Evolutionary conservation across 1,140 invertebrate genomes (phyloP).

Genomic region (Heliconius himera): DNA sequence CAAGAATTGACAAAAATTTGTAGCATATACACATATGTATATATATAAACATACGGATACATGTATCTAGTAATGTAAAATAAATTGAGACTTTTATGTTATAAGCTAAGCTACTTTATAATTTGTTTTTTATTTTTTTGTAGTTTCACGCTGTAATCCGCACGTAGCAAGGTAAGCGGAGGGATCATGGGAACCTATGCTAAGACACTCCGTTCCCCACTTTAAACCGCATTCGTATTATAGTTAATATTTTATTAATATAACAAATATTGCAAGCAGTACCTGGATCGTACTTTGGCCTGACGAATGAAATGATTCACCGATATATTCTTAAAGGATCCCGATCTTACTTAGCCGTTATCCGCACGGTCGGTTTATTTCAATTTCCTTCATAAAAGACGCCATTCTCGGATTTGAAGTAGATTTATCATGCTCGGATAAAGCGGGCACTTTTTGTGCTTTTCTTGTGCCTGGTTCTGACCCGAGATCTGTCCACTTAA

Average conservation of each 20-base stretch:
- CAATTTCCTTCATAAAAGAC: conserved; percentile 82
- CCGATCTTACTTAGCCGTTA: conserved; percentile 80
- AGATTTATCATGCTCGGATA: conserved; percentile 82
- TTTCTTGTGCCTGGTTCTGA: conserved; percentile 81
- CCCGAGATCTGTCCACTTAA: conserved; percentile 82
- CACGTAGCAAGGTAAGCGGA: no score
- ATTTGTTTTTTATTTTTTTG: no score
- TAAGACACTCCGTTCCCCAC: no score
- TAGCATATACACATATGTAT: no score
- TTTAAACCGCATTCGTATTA: no score
- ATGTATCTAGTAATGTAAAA: no score
- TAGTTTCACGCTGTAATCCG: no score
- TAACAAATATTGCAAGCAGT: neutral
- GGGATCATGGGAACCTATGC: no score
- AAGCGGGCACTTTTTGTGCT: conserved; percentile 81
- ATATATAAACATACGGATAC: no score
- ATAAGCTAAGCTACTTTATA: neutral
- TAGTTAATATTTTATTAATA: neutral
- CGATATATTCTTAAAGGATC: conserved; percentile 79
- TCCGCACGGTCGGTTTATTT: conserved; percentile 82
- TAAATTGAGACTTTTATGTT: no score
- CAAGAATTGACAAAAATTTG: no score
- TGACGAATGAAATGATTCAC: conserved; percentile 79
- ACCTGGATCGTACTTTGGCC: conserved; percentile 27
- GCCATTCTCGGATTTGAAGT: conserved; percentile 82